Conservation (phyloP, 2,888 invertebrate species). For the Agapetus fuscipes region DNA sequence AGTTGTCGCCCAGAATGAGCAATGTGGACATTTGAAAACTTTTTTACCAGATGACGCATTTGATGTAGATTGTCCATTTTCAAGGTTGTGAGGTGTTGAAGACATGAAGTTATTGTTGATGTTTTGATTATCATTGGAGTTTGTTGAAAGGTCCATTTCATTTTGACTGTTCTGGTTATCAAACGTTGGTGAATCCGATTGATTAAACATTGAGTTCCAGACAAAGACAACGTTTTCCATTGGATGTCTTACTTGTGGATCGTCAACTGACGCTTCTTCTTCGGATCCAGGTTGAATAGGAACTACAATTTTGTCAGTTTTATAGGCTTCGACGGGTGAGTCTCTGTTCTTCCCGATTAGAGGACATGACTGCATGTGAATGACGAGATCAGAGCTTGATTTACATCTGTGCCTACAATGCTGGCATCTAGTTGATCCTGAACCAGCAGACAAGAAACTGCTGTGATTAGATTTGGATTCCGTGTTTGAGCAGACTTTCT, state of each 20-base stretch:
- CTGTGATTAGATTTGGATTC: slow-evolving; percentile 32
- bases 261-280: slow-evolving; percentile 31
- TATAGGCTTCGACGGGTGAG: slow-evolving; percentile 27
- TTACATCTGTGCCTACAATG: slow-evolving; percentile 81
- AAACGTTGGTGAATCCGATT: slow-evolving; percentile 19
- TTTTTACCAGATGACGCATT: slow-evolving; percentile 57
- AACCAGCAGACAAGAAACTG: slow-evolving; percentile 37
- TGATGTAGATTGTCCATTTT: slow-evolving; percentile 54
- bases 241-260: slow-evolving; percentile 50
- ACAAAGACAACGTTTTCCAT: slow-evolving; percentile 77
- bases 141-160: slow-evolving; percentile 3
- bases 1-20: slow-evolving; percentile 86
- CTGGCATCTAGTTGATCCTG: slow-evolving; percentile 72
- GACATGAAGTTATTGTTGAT: slow-evolving; percentile 27
- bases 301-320: slow-evolving; percentile 33
- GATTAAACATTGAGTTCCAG: slow-evolving; percentile 59
- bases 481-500: slow-evolving; percentile 53
- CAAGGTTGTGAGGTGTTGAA: slow-evolving; percentile 33
- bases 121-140: slow-evolving; percentile 34
- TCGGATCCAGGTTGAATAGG: slow-evolving; percentile 26
- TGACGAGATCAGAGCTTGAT: slow-evolving; percentile 66
- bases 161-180: slow-evolving; percentile 3
- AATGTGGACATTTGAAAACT: slow-evolving; percentile 88
- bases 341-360: slow-evolving; percentile 40
- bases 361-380: slow-evolving; percentile 64